Evolutionary conservation across 2,888 invertebrate genomes (phyloP), one percentile per base, ranked within the genome.

Genomic region (Trissolcus brochymenae): DNA sequence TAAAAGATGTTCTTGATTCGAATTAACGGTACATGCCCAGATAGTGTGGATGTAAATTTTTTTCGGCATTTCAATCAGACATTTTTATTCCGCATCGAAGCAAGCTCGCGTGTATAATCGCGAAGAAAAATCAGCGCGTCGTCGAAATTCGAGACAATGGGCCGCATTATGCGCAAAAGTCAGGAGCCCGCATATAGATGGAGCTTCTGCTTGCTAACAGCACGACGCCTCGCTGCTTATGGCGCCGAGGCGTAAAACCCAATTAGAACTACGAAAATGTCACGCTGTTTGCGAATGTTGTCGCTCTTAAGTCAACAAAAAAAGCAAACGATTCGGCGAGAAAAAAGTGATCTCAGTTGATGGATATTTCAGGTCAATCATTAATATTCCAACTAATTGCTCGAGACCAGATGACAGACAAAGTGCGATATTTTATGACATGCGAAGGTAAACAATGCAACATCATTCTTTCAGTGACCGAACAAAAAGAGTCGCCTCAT

Each of bases 211-310:
- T 55, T 46, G 55, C 19, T 71, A 71, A 74, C 66, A 71, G 59
- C 61, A 70, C 59, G 66, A 61, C 59, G 78, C 66, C 74, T 74
- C 71, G 78, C 68, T 73, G 67, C 71, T 75, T 64, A 62, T 57
- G 59, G 71, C 71, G 74, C 59, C 66, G 67, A 71, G 61, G 71
- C 74, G 71, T 72, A 64, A 78, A 78, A 78, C 67, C 60, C 75
- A 75, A 75, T 78, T 78, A 78, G 65, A 67, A 68, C 62, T 56
- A 68, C 67, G 43, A 66, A 78, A 75, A 75, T 71, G 78, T 74
- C 74, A 57, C 64, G 64, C 71, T 78, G 75, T 78, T 71, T 75
- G 53, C 51, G 67, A 74, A 55, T 62, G 29, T 70, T 70, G 60
- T 65, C 62, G 9, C n/a, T 9, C 25, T 16, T 49, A 55, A 60